Evolutionary conservation across 2,797 vertebrate species (phyloP).

Genomic region (Zenarchopterus dispar): DNA sequence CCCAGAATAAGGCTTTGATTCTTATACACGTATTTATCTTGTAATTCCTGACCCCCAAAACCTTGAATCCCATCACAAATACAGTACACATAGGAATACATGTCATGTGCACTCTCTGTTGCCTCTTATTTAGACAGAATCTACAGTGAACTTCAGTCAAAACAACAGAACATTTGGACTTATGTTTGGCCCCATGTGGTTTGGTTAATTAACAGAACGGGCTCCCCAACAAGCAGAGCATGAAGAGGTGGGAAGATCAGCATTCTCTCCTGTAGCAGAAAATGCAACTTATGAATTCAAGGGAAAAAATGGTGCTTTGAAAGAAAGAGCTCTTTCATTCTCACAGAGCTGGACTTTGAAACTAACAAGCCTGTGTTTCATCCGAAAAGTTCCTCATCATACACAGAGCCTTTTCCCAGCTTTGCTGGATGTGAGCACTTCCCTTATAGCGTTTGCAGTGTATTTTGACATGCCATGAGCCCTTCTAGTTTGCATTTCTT

Average conservation of each 20-base stretch:
- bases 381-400: slow-evolving; percentile 26
- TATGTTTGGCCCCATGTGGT: slow-evolving; percentile 70
- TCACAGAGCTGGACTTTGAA: slow-evolving; percentile 35
- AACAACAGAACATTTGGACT: slow-evolving; percentile 63
- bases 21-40: slow-evolving; percentile 16
- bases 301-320: slow-evolving; percentile 35
- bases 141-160: slow-evolving; percentile 69
- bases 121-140: slow-evolving; percentile 57
- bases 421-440: slow-evolving; percentile 38
- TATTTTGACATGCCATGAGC: slow-evolving; percentile 54
- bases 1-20: slow-evolving; percentile 36
- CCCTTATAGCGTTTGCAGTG: slow-evolving; percentile 21
- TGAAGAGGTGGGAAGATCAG: slow-evolving; percentile 59
- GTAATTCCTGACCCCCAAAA: slow-evolving; percentile 62
- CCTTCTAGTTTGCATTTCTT: slow-evolving; percentile 53
- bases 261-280: slow-evolving; percentile 29
- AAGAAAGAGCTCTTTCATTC: slow-evolving; percentile 29
- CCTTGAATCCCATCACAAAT: slow-evolving; percentile 4
- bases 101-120: slow-evolving; percentile 32
- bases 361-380: slow-evolving; percentile 35
- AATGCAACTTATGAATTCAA: slow-evolving; percentile 40
- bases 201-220: slow-evolving; percentile 71
- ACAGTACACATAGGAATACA: slow-evolving; percentile 1
- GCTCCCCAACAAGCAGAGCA: slow-evolving; percentile 55
- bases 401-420: slow-evolving; percentile 30